Percentiles rank a stretch among this genome's conserved stretches.
These are phyloP conservation scores for Drosophila buzzatii DNA, from an alignment of 2,888 invertebrate genomes.

Conservation along the genomic window DNA sequence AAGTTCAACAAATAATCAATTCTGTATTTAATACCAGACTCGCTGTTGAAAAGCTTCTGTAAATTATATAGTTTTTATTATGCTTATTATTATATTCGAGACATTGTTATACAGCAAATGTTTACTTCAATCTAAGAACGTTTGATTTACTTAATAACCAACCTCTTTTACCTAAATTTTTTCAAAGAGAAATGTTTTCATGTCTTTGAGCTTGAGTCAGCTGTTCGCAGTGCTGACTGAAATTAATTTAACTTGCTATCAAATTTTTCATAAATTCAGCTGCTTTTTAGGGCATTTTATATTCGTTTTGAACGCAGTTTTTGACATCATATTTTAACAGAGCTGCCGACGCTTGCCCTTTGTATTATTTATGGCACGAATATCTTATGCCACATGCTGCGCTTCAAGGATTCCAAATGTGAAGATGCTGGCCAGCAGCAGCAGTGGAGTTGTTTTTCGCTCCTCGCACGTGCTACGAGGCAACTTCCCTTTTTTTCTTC, in stretches of 20 bases:
- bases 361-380: slow-evolving; percentile 55
- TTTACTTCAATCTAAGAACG: neutral
- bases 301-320: slow-evolving; percentile 6
- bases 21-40: too few species aligned
- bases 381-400: slow-evolving; percentile 49
- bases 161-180: neutral
- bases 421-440: slow-evolving; percentile 18
- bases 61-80: too few species aligned
- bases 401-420: slow-evolving; percentile 25
- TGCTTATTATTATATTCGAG: too few species aligned
- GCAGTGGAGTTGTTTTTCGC: slow-evolving; percentile 12
- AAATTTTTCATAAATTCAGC: slow-evolving; percentile 4
- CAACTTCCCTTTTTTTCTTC: slow-evolving; percentile 5
- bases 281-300: slow-evolving; percentile 17
- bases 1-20: too few species aligned
- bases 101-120: too few species aligned
- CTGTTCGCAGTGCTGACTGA: neutral
- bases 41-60: too few species aligned
- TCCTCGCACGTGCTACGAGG: slow-evolving; percentile 26
- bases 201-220: too few species aligned
- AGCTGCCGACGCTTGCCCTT: slow-evolving; percentile 30
- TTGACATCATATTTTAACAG: slow-evolving; percentile 2
- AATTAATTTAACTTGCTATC: neutral
- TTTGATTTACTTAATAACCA: neutral
- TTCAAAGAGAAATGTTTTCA: neutral